A percentile compares a stretch with the other conserved stretches of the same genome.
phyloP scores from a whole-genome alignment of 2,888 invertebrate species.

The Branchipolynoe longqiensis region DNA sequence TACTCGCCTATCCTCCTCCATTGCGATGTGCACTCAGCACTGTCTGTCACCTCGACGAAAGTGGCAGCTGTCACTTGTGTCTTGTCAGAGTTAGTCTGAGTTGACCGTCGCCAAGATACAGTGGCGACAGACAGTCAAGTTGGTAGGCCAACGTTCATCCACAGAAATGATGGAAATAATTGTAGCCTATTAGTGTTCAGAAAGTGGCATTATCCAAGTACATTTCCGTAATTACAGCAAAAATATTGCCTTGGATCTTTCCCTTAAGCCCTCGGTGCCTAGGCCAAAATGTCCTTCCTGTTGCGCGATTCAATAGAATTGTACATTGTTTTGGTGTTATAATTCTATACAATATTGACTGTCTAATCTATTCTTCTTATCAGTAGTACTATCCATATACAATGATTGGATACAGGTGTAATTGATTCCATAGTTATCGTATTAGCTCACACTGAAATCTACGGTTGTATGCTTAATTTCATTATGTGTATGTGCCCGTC shows the following conservation, averaged over 20 bases:
- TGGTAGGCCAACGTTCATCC: neutral
- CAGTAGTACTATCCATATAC: too few species aligned
- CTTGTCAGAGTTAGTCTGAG: too few species aligned
- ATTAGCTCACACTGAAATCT: too few species aligned
- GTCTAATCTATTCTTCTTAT: too few species aligned
- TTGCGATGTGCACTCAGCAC: neutral
- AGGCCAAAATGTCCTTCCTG: neutral
- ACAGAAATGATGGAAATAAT: neutral
- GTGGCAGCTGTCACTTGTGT: neutral
- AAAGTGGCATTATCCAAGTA: neutral
- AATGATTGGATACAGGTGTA: too few species aligned
- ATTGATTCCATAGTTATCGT: too few species aligned
- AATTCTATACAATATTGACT: too few species aligned
- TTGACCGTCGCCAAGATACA: too few species aligned
- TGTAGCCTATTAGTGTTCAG: neutral
- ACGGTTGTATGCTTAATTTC: too few species aligned
- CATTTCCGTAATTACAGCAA: neutral
- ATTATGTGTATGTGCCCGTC: too few species aligned
- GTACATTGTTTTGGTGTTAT: neutral
- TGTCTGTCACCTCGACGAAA: neutral
- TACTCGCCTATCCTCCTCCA: constrained; percentile 34
- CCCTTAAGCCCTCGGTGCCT: neutral
- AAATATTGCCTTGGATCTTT: neutral
- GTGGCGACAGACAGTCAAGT: neutral
- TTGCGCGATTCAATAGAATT: neutral